These are phyloP conservation scores for Thelaira solivaga DNA, from an alignment of 2,888 invertebrate genomes.

Conservation along the genomic window DNA sequence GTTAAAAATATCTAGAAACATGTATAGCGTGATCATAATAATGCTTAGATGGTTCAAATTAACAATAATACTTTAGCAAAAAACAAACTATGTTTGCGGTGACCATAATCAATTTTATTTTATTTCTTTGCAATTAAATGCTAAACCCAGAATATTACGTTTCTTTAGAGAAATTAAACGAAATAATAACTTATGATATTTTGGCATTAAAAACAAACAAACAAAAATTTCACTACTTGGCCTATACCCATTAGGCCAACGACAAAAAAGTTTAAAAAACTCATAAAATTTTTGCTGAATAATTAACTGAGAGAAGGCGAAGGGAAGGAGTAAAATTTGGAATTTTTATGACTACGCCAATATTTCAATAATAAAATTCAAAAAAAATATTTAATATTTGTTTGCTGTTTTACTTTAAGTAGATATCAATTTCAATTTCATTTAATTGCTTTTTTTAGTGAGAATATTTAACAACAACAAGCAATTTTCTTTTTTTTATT, in stretches of 20 bases:
- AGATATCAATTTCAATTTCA: too few relatives aligned
- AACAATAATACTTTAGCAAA: too few relatives aligned
- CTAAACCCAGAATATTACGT: background rate
- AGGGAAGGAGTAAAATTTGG: background rate
- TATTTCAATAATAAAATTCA: too few relatives aligned
- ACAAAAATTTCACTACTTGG: too few relatives aligned
- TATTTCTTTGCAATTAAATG: too few relatives aligned
- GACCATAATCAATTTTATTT: too few relatives aligned
- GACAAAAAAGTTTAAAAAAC: background rate
- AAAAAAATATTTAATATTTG: background rate
- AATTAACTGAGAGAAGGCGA: background rate
- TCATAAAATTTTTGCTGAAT: slow-evolving; percentile 10
- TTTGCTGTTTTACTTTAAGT: background rate
- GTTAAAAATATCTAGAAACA: too few relatives aligned
- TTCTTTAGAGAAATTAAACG: background rate
- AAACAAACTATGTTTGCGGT: too few relatives aligned
- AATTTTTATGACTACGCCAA: slow-evolving; percentile 5
- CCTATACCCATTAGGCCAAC: background rate
- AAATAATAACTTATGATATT: too few relatives aligned
- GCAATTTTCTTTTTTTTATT: background rate
- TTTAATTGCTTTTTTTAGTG: slow-evolving; percentile 14
- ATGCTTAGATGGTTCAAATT: too few relatives aligned
- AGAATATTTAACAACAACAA: slow-evolving; percentile 19
- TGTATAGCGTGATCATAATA: too few relatives aligned
- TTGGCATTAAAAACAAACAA: too few relatives aligned